Evolutionary conservation across 64 coral and sea anemone genomes (phyloP).

Genomic region (Anthopleura sola): DNA sequence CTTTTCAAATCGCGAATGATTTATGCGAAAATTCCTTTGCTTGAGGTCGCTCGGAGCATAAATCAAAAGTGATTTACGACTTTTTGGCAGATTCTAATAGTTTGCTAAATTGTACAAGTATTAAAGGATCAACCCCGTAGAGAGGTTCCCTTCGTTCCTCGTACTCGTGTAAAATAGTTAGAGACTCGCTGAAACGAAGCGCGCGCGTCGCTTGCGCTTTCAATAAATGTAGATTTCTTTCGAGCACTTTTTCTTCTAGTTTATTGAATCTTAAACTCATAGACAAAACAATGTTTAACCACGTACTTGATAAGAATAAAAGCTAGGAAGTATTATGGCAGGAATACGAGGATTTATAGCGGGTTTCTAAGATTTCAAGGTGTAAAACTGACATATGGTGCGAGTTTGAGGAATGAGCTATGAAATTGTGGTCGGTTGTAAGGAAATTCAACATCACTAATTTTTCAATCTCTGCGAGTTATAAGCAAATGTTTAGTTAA

Average conservation of each 20-base stretch:
- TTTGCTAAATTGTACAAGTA: constrained; percentile 6
- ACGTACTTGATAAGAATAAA: constrained; percentile 16
- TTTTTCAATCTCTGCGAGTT: not conserved
- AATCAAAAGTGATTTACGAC: constrained; percentile 19
- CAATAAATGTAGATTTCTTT: not conserved
- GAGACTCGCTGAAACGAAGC: not conserved
- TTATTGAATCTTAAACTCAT: not conserved
- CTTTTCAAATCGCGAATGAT: constrained; percentile 15
- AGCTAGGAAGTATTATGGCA: constrained; percentile 64
- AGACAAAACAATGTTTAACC: not conserved
- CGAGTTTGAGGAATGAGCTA: constrained; percentile 60
- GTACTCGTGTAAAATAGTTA: not conserved
- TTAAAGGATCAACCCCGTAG: constrained; percentile 11
- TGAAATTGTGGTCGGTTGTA: constrained; percentile 42
- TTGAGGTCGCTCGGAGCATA: not conserved
- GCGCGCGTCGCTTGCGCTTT: not conserved
- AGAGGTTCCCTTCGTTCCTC: constrained; percentile 25
- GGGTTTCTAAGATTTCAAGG: constrained; percentile 37
- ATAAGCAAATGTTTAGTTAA: not conserved
- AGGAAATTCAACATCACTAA: constrained; percentile 9
- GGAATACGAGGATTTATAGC: constrained; percentile 36
- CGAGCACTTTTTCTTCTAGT: not conserved
- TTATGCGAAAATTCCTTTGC: constrained; percentile 30
- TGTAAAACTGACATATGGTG: constrained; percentile 76
- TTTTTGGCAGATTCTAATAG: constrained; percentile 18